These are phyloP conservation scores for Desmodus rotundus DNA, from an alignment of 2,113 vertebrate species.

Conservation along the genomic window DNA sequence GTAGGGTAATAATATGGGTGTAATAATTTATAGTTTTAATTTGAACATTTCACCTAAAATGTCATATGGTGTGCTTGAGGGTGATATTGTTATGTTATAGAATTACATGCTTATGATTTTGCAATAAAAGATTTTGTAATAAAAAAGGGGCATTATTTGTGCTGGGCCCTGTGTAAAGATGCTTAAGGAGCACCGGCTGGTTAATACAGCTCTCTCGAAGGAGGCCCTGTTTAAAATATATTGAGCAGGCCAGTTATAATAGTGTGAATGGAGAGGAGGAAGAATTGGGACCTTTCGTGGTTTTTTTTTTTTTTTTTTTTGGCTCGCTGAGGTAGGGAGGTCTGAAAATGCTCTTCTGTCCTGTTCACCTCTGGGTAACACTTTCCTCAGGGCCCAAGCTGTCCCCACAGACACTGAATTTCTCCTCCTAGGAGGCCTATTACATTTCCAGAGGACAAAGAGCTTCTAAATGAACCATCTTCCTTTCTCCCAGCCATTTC, in stretches of 20 bases:
- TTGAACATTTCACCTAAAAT: too few relatives aligned
- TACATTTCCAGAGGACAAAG: conserved; percentile 55
- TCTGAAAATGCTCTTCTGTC: not conserved
- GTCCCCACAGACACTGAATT: not conserved
- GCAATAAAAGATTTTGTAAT: too few relatives aligned
- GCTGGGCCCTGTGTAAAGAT: not conserved
- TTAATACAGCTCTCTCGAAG: not conserved
- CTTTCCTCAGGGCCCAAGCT: conserved; percentile 14
- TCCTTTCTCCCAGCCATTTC: conserved; percentile 48
- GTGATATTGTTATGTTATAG: too few relatives aligned
- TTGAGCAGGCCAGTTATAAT: not conserved
- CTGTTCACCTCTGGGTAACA: not conserved
- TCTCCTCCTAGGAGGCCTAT: conserved; percentile 32
- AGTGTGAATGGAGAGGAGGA: not conserved
- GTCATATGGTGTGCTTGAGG: too few relatives aligned
- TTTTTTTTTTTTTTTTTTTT: not conserved
- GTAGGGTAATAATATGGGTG: too few relatives aligned
- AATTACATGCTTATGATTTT: too few relatives aligned
- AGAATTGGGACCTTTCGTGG: not conserved
- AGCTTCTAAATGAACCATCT: conserved; percentile 52
- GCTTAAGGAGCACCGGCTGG: not conserved
- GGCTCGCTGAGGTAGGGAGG: not conserved
- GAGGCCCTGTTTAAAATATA: not conserved
- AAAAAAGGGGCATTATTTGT: too few relatives aligned
- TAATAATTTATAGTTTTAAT: too few relatives aligned